Base-by-base conservation (phyloP, 2,797 vertebrate species). In the Rhinella marina region DNA sequence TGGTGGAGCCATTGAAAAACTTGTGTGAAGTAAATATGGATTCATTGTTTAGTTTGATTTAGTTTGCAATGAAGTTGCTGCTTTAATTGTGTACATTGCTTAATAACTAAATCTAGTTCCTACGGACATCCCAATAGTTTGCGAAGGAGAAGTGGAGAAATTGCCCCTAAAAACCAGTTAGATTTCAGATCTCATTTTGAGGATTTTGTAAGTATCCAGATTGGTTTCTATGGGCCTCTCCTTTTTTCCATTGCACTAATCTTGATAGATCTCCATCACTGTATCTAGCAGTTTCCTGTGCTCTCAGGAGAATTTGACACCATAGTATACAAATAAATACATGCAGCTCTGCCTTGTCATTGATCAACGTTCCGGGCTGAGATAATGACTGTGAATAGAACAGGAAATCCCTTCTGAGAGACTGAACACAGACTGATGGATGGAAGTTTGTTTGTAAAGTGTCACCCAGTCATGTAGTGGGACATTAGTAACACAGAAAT, bases 391-490 rank as follows among this genome's bases (percentile, higher is more conserved):
- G 48, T 25, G 21, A 76, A 61, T 21, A 57, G 54, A 32, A 32
- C 54, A 80, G 78, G 54, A 80, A 61, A 57, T 41, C 54, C 78
- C 56, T 61, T 80, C 78, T 19, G 78, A 57, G 57, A 61, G 29
- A 8, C 12, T 59, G 29, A 80, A 61, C 56, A 41, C 61, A 29
- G 9, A 76, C 73, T n/a, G 73, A 76, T 76, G 73, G 73, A 76
- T 16, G 50, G 23, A 52, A 13, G 73, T 76, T 73, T 73, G 32
- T 73, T 54, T 76, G 73, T 76, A 76, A 76, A n/a, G 48, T 76
- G 73, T 76, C 50, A 76, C 23, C 73, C 25, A 52, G 73, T 25
- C 48, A 76, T 14, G 48, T 76, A 76, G 73, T 11, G 52, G 41
- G 48, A 76, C 48, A n/a, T 52, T 76, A 76, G 57, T 62, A 64